phyloP scores from a whole-genome alignment of 1,140 invertebrate species.

The Apolygus lucorum region DNA sequence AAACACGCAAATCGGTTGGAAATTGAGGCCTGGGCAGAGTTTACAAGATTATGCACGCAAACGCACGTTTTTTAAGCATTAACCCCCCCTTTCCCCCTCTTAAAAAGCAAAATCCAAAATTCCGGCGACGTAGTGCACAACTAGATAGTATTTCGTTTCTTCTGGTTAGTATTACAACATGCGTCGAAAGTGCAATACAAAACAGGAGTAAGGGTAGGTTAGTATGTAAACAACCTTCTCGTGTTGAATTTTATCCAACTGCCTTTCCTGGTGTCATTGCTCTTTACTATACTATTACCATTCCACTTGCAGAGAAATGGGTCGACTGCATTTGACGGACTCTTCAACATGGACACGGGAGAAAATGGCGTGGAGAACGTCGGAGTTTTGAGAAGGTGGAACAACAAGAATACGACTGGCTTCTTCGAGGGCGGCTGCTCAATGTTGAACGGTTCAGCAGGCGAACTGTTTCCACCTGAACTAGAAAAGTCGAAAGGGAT shows the following conservation, averaged over 20 bases:
- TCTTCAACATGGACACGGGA: slow-evolving; percentile 65
- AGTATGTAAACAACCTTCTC: too few relatives aligned
- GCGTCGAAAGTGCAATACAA: too few relatives aligned
- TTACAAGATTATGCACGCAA: too few relatives aligned
- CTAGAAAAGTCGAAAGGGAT: slow-evolving; percentile 44
- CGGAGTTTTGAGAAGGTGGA: slow-evolving; percentile 61
- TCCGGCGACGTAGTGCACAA: too few relatives aligned
- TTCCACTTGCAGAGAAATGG: slow-evolving; percentile 54
- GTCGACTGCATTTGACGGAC: slow-evolving; percentile 56
- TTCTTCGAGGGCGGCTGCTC: slow-evolving; percentile 51
- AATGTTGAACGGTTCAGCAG: slow-evolving; percentile 57
- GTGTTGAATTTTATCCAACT: not conserved
- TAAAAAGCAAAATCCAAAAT: too few relatives aligned
- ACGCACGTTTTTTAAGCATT: too few relatives aligned
- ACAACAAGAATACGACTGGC: slow-evolving; percentile 49
- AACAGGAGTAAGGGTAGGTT: too few relatives aligned
- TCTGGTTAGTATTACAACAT: too few relatives aligned
- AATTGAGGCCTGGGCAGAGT: not conserved
- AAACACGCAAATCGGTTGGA: too few relatives aligned
- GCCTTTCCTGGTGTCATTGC: too few relatives aligned
- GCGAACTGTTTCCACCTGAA: slow-evolving; percentile 64
- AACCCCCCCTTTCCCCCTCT: too few relatives aligned
- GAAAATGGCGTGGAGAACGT: slow-evolving; percentile 47
- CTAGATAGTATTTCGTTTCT: too few relatives aligned
- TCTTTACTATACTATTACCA: not conserved